A percentile compares a stretch with the other conserved stretches of the same genome.
phyloP scores from a whole-genome alignment of 1,140 invertebrate species.

The Megalonaias nervosa region DNA sequence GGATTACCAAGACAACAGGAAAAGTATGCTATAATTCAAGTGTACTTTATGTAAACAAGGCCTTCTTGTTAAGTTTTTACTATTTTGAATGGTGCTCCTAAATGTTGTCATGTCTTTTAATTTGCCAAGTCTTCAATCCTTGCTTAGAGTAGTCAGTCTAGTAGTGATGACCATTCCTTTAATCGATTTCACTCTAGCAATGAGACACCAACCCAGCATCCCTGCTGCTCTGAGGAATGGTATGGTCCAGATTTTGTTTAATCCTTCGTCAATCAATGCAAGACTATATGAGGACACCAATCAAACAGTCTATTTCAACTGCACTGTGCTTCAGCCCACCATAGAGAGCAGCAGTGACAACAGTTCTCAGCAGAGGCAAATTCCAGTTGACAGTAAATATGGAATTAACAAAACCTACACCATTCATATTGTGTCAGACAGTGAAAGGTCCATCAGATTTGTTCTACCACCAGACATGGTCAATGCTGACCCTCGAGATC shows the following conservation, averaged over 20 bases:
- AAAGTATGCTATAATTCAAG: too few species aligned
- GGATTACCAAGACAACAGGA: too few species aligned
- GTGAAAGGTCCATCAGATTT: constrained; percentile 21
- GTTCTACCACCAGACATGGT: constrained; percentile 39
- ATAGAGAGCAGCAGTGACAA: constrained; percentile 10
- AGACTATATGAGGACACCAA: constrained; percentile 44
- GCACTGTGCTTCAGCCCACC: constrained; percentile 24
- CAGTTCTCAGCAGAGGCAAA: constrained; percentile 28
- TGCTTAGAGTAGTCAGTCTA: too few species aligned
- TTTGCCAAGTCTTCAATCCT: too few species aligned
- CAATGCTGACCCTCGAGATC: constrained; percentile 27
- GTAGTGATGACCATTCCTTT: too few species aligned
- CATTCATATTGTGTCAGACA: constrained; percentile 13
- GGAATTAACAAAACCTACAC: constrained; percentile 14
- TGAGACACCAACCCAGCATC: too few species aligned
- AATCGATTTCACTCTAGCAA: too few species aligned
- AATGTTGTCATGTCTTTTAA: too few species aligned
- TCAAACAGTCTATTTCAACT: constrained; percentile 56
- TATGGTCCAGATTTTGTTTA: constrained; percentile 55
- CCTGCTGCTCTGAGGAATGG: constrained; percentile 39
- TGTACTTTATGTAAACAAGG: too few species aligned
- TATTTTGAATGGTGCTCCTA: too few species aligned
- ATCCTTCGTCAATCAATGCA: constrained; percentile 55
- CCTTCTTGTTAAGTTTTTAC: too few species aligned
- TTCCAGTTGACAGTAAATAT: constrained; percentile 27